Percentiles rank a stretch among this genome's conserved stretches.
Evolutionary conservation across 2,113 vertebrate species (phyloP).

Genomic region (Spheniscus mendiculus): DNA sequence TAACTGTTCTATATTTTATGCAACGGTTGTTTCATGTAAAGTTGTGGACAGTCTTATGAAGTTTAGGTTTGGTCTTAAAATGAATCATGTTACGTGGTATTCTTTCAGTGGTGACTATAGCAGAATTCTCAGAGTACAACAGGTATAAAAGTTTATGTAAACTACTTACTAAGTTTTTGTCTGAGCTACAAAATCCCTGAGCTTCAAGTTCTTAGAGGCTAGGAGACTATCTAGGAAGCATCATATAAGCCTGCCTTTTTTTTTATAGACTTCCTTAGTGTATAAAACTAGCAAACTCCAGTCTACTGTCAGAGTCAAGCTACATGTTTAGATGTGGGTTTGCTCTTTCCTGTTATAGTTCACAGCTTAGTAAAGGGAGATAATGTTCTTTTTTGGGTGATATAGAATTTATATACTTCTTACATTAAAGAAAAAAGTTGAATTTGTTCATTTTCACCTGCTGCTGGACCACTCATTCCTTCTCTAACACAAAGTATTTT

Average conservation of each 20-base stretch:
- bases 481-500: background rate
- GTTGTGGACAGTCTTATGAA: background rate
- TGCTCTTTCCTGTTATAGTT: background rate
- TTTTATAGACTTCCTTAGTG: background rate
- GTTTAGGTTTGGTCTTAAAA: background rate
- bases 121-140: background rate
- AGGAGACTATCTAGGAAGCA: background rate
- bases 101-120: background rate
- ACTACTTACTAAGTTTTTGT: background rate
- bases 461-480: background rate
- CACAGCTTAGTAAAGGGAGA: background rate
- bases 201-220: background rate
- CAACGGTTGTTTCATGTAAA: background rate
- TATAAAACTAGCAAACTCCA: background rate
- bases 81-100: accelerated
- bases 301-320: background rate
- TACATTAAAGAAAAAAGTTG: background rate
- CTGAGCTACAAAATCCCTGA: background rate
- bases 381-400: background rate
- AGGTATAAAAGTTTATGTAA: background rate
- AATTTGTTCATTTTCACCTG: background rate
- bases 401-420: background rate
- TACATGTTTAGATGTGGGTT: background rate
- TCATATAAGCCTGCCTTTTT: background rate
- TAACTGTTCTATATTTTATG: background rate